Conservation (phyloP, 2,113 vertebrate species). For the Anarrhichthys ocellatus region DNA sequence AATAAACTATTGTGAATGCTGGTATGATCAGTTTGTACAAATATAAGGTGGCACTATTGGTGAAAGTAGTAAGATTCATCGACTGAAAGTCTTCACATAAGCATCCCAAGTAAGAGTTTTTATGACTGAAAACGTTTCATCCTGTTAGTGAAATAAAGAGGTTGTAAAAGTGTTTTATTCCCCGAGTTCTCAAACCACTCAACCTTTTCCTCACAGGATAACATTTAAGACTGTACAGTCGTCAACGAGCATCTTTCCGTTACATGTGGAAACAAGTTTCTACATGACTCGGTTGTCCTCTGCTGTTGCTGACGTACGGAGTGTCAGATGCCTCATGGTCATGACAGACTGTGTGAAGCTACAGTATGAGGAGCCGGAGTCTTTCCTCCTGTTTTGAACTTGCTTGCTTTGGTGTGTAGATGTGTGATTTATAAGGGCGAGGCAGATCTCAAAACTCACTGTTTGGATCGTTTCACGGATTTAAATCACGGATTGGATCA, state of each 20-base stretch:
- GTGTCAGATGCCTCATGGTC: constrained; percentile 34
- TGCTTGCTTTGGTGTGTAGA: background rate
- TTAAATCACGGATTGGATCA: background rate
- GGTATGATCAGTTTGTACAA: background rate
- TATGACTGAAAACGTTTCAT: constrained; percentile 25
- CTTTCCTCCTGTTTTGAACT: background rate
- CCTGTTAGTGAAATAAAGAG: constrained; percentile 39
- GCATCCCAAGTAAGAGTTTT: constrained; percentile 32
- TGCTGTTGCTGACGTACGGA: background rate
- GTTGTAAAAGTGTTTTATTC: constrained; percentile 45
- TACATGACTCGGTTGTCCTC: background rate
- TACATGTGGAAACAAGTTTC: background rate
- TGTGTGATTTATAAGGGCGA: background rate
- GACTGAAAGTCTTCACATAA: background rate
- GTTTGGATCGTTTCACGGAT: background rate
- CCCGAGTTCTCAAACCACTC: constrained; percentile 17
- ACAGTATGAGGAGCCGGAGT: background rate
- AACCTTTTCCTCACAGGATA: constrained; percentile 7
- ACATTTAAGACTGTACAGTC: background rate
- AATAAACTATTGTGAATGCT: background rate
- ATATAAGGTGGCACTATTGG: background rate
- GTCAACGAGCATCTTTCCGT: background rate
- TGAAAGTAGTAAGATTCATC: background rate
- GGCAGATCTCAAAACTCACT: background rate
- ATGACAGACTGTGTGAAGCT: background rate